Conservation (phyloP, 2,888 invertebrate species). For the Lissocephala sabroskyi region DNA sequence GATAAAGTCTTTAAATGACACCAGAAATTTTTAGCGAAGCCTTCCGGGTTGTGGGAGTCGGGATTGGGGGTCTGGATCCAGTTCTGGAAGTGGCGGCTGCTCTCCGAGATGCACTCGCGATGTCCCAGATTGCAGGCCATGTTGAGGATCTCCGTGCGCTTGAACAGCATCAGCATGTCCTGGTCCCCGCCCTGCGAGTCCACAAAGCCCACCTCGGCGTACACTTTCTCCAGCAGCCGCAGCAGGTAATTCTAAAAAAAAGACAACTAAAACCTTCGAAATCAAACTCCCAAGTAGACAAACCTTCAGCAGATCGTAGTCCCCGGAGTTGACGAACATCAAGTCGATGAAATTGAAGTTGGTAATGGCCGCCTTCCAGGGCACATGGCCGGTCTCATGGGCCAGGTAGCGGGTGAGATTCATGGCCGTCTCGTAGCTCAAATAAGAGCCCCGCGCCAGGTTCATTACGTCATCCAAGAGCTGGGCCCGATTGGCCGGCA, state of each 20-base stretch:
- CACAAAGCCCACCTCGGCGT: conserved; percentile 80
- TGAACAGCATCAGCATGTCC: conserved; percentile 80
- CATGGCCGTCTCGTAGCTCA: conserved; percentile 83
- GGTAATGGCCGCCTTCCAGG: conserved; percentile 88
- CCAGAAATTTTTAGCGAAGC: neutral
- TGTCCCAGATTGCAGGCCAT: conserved; percentile 86
- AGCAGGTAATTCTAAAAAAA: conserved; percentile 79
- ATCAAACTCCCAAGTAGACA: neutral
- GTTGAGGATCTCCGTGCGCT: conserved; percentile 80
- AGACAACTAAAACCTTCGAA: neutral
- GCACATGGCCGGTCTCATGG: conserved; percentile 87
- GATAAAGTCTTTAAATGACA: neutral
- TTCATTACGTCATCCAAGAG: conserved; percentile 90
- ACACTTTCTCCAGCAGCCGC: conserved; percentile 78
- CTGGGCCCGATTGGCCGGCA: conserved; percentile 87
- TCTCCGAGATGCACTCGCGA: conserved; percentile 81
- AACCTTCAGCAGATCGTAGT: conserved; percentile 80
- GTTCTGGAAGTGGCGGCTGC: conserved; percentile 81
- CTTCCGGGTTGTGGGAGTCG: conserved; percentile 83
- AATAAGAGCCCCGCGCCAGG: conserved; percentile 81
- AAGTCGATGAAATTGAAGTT: conserved; percentile 84
- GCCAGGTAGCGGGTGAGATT: conserved; percentile 85
- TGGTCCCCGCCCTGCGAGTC: conserved; percentile 74
- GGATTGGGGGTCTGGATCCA: conserved; percentile 84
- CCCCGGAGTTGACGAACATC: conserved; percentile 83